These are phyloP conservation scores for Pachycephala philippinensis DNA, from an alignment of 2,113 vertebrate genomes.

Conservation along the genomic window DNA sequence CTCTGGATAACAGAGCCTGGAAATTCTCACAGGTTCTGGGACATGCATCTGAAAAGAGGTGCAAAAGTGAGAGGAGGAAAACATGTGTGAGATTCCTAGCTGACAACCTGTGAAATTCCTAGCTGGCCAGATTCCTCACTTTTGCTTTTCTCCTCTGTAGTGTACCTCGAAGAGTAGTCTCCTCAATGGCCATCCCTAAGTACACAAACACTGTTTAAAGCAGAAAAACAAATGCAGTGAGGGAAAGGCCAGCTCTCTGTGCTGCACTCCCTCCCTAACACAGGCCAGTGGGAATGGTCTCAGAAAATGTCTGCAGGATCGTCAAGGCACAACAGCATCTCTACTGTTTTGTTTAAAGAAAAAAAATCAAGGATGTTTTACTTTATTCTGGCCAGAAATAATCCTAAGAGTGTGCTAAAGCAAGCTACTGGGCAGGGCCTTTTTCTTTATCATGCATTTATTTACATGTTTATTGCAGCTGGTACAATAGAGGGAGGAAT, in stretches of 20 bases:
- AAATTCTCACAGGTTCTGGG: constrained; percentile 90
- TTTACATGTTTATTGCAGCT: background rate
- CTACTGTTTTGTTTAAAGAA: background rate
- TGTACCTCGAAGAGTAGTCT: constrained; percentile 87
- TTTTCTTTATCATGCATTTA: background rate
- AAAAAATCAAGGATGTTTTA: background rate
- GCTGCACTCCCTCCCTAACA: fast-evolving
- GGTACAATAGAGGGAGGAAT: background rate
- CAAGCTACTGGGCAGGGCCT: background rate
- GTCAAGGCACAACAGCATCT: background rate
- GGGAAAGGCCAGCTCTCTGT: background rate
- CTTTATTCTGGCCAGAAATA: background rate
- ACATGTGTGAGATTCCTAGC: background rate
- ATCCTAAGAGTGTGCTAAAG: background rate
- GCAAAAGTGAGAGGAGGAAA: background rate
- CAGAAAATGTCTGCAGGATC: background rate
- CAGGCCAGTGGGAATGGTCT: fast-evolving
- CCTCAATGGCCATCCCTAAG: constrained; percentile 78
- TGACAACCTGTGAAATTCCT: background rate
- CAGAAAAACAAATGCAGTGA: background rate
- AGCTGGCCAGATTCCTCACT: background rate
- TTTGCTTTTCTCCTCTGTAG: background rate
- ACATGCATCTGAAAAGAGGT: constrained; percentile 86
- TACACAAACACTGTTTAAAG: constrained; percentile 77
- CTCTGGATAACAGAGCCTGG: constrained; percentile 78